Evolutionary conservation across 2,888 invertebrate genomes (phyloP), one percentile per base, ranked within the genome.

Genomic region (Ormia ochracea): DNA sequence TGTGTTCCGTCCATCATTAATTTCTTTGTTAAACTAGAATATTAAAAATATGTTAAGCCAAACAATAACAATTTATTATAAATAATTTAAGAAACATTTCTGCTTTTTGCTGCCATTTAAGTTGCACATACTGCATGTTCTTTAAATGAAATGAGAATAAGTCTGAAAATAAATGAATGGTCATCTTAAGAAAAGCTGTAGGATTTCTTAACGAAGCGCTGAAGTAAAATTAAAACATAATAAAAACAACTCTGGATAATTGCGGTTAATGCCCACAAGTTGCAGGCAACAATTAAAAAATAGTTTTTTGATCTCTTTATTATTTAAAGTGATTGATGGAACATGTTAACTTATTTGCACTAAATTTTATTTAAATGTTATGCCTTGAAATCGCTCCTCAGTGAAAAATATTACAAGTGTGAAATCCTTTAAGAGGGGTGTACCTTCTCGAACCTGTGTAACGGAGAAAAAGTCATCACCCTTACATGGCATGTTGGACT

Each of bases 101-200:
- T 26, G 23, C 50, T 26, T 10, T 36, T 38, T 14, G 10, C 59
- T 45, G 43, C 66, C 52, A 21, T 54, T 54, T 38, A 36, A 59
- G 59, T 48, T 59, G 59, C 70, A 59, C 14, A 48, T n/a, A n/a
- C n/a, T n/a, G n/a, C n/a, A n/a, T 70, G 58, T 59, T 48, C 48
- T 43, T 36, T 21, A 21, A 23, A 50, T 26, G 50, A 48, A 50
- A 26, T 48, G 12, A 52, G 52, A 61, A 72, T 61, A 17, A 61
- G n/a, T n/a, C 31, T 41, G 17, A n/a, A 14, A 52, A 52, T 70
- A 50, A 52, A 41, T 38, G 31, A 28, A 76, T 76, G 69, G 69
- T 69, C 76, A 76, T 76, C 63, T 76, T 48, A 56, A 26, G 76
- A 76, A 76, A 76, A 38, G 12, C 50, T 54, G 63, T 23, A 76